phyloP scores from a whole-genome alignment of 2,113 vertebrate species.

The Cottus gobio region DNA sequence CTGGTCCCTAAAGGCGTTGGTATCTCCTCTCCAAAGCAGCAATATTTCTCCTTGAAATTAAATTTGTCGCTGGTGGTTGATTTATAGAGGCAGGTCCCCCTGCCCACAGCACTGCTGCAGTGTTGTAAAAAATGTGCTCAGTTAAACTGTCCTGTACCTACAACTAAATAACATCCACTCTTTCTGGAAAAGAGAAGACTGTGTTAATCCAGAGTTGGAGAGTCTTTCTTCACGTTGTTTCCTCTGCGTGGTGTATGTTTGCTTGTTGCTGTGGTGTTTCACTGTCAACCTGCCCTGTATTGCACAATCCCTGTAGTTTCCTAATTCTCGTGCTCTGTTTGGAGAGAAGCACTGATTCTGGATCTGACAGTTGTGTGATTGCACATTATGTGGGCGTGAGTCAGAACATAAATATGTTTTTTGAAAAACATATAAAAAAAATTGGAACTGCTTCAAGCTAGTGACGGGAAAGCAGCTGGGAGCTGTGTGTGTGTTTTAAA shows the following conservation, averaged over 20 bases:
- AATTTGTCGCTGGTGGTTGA: conserved; percentile 63
- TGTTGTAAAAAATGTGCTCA: conserved; percentile 36
- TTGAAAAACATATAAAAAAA: background rate
- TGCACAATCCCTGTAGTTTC: conserved; percentile 27
- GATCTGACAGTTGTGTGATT: conserved; percentile 4
- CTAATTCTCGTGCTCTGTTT: background rate
- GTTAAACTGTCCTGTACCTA: conserved; percentile 4
- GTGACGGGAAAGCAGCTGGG: conserved; percentile 10
- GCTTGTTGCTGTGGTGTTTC: background rate
- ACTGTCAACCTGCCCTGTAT: conserved; percentile 1
- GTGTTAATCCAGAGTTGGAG: conserved; percentile 1
- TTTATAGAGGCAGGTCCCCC: conserved; percentile 41
- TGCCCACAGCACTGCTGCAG: conserved; percentile 35
- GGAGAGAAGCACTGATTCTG: background rate
- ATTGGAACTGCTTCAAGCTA: conserved; percentile 8
- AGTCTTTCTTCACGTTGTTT: conserved; percentile 15
- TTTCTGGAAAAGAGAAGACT: background rate
- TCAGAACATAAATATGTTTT: conserved; percentile 6
- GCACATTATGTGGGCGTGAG: background rate
- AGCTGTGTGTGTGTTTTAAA: background rate
- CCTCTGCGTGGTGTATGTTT: background rate
- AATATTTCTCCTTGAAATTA: conserved; percentile 69
- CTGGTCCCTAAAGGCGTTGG: conserved; percentile 46
- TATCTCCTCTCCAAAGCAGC: conserved; percentile 43
- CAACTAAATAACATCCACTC: background rate